Evolutionary conservation across 2,888 invertebrate genomes (phyloP).

Genomic region (Mantis religiosa): DNA sequence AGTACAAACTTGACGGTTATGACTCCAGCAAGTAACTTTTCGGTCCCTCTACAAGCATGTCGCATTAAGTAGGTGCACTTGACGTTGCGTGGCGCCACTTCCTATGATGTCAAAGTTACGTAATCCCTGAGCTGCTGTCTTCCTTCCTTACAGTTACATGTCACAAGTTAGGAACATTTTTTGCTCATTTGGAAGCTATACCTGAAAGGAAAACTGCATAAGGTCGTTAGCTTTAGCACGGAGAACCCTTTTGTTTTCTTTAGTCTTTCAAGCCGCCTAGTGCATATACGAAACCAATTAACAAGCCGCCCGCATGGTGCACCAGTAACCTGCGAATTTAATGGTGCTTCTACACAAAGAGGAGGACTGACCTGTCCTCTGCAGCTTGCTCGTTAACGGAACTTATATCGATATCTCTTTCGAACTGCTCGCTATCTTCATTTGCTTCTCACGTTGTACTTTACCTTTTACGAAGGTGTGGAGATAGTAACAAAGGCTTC

Average conservation of each 20-base stretch:
- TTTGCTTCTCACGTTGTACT: too few species aligned
- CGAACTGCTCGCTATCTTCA: too few species aligned
- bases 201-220: not conserved
- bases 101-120: not conserved
- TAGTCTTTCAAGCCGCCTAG: not conserved
- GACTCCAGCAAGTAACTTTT: too few species aligned
- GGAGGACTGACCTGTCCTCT: not conserved
- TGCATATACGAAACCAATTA: not conserved
- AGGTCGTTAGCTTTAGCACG: not conserved
- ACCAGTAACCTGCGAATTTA: not conserved
- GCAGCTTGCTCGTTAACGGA: not conserved
- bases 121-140: not conserved
- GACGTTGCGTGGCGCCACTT: not conserved
- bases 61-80: not conserved
- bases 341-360: not conserved
- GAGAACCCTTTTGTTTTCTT: not conserved
- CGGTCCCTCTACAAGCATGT: too few species aligned
- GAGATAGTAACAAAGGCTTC: too few species aligned
- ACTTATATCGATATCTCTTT: not conserved
- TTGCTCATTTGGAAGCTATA: not conserved
- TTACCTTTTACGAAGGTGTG: too few species aligned
- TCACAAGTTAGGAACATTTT: not conserved
- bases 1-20: too few species aligned
- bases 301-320: not conserved
- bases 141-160: not conserved